Evolutionary conservation across 1,140 invertebrate species (phyloP).

Genomic region (Acromyrmex heyeri): DNA sequence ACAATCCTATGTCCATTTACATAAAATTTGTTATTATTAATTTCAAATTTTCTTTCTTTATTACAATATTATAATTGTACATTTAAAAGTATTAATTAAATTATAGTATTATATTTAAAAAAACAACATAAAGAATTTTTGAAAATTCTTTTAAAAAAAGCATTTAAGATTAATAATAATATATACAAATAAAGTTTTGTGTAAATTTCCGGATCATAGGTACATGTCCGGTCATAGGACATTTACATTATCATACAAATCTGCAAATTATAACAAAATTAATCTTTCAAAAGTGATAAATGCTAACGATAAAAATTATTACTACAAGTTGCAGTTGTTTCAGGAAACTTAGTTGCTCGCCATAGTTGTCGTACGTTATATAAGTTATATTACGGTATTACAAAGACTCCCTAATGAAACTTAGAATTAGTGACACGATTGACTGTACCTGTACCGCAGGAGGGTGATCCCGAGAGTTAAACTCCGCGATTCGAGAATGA

Average conservation of each 20-base stretch:
- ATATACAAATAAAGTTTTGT: no score
- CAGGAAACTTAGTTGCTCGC: not conserved
- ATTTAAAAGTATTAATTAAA: not conserved
- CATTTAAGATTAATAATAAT: no score
- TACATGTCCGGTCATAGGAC: no score
- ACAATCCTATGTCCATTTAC: no score
- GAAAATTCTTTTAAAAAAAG: no score
- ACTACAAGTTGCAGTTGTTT: not conserved
- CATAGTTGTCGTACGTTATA: not conserved
- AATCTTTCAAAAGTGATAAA: not conserved
- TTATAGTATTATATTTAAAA: not conserved
- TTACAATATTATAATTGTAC: no score
- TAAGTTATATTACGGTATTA: slow-evolving; percentile 23
- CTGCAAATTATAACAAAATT: not conserved
- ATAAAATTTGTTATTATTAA: no score
- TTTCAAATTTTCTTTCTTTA: no score
- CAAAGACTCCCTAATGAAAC: slow-evolving; percentile 61
- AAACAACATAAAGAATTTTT: no score
- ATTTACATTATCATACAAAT: no score
- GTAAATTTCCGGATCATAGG: no score
- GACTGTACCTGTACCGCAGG: slow-evolving; percentile 62
- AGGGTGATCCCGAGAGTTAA: slow-evolving; percentile 61
- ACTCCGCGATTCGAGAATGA: slow-evolving; percentile 58
- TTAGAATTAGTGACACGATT: slow-evolving; percentile 60
- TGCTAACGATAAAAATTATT: not conserved